These are phyloP conservation scores for Pherbina coryleti DNA, from an alignment of 2,888 invertebrate genomes.

Conservation along the genomic window DNA sequence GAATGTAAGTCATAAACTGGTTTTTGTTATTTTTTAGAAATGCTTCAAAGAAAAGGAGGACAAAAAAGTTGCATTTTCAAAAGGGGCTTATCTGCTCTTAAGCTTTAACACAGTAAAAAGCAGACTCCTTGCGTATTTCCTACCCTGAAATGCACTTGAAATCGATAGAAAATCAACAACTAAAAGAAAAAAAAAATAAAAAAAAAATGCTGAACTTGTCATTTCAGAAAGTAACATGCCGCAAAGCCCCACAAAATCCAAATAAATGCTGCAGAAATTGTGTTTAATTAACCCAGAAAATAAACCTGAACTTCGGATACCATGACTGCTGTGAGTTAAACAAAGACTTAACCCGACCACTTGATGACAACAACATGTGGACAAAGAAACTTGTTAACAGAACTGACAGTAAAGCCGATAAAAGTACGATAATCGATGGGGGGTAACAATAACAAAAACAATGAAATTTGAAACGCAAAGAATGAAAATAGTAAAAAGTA, in stretches of 20 bases:
- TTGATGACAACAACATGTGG: background rate
- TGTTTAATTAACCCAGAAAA: conserved; percentile 25
- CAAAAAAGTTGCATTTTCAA: too few relatives aligned
- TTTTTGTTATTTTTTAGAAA: too few relatives aligned
- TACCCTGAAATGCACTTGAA: conserved; percentile 14
- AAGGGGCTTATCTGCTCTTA: background rate
- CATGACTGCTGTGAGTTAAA: background rate
- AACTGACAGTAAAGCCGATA: background rate
- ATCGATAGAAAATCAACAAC: conserved; percentile 1
- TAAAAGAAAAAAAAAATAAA: background rate
- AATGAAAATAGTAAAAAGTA: too few relatives aligned
- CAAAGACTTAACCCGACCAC: background rate
- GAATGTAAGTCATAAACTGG: too few relatives aligned
- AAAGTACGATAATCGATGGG: background rate
- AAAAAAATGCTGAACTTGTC: background rate
- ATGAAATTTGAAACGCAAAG: too few relatives aligned
- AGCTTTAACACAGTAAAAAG: background rate
- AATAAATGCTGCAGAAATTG: background rate
- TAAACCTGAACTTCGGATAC: conserved; percentile 14
- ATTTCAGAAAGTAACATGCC: background rate
- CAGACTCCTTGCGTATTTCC: background rate
- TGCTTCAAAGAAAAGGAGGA: too few relatives aligned
- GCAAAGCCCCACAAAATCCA: background rate
- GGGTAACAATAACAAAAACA: too few relatives aligned
- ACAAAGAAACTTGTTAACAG: background rate